Percentiles rank a stretch among this genome's conserved stretches.
These are phyloP conservation scores for Eurystomus gularis DNA, from an alignment of 2,113 vertebrate species.

Conservation along the genomic window DNA sequence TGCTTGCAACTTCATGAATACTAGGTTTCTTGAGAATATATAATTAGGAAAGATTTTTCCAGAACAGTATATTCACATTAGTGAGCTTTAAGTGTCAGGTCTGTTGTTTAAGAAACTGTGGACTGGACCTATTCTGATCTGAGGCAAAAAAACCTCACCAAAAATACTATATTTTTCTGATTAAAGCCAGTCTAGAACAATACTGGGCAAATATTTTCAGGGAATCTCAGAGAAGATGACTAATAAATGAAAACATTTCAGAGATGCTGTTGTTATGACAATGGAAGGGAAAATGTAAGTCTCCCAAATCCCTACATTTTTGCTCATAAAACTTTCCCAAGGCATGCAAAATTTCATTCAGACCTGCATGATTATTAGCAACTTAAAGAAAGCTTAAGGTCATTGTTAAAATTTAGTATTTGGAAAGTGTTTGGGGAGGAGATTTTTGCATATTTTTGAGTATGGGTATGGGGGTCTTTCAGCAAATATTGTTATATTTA, in stretches of 20 bases:
- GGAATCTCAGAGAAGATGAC: neutral
- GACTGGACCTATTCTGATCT: neutral
- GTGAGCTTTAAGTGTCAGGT: neutral
- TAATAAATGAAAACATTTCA: neutral
- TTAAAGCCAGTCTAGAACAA: neutral
- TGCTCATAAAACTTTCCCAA: neutral
- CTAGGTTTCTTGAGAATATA: neutral
- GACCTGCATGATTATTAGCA: neutral
- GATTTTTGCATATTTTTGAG: neutral
- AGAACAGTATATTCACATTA: neutral
- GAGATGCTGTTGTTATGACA: neutral
- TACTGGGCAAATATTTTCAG: neutral
- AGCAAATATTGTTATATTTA: neutral
- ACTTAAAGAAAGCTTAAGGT: neutral
- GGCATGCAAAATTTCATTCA: neutral
- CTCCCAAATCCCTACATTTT: neutral
- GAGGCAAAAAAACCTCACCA: neutral
- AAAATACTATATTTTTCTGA: neutral
- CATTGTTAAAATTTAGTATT: neutral
- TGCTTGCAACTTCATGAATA: neutral
- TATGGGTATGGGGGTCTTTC: rapidly evolving
- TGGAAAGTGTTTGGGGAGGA: neutral
- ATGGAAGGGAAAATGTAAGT: neutral
- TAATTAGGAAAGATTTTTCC: neutral
- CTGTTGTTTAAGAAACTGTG: neutral